These are phyloP conservation scores for Orchestia grillus DNA, from an alignment of 1,140 invertebrate species.

Conservation along the genomic window DNA sequence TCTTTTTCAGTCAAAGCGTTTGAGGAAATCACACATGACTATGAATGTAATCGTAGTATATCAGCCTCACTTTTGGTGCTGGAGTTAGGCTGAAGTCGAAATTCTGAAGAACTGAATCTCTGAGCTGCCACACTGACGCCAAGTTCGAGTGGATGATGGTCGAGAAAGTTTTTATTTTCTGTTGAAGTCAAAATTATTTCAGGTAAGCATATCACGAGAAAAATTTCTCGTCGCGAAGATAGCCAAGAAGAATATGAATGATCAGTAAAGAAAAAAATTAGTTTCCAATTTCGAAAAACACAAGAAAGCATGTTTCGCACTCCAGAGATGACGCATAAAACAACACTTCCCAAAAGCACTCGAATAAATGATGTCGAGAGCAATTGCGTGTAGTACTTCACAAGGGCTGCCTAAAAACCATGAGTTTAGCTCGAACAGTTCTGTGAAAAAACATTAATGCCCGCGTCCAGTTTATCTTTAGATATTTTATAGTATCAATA, in stretches of 20 bases:
- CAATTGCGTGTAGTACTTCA: too few species aligned
- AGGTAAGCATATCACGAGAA: background rate
- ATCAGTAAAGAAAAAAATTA: background rate
- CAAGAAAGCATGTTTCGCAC: background rate
- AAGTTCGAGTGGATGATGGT: constrained; percentile 18
- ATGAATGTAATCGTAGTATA: too few species aligned
- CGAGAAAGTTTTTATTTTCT: background rate
- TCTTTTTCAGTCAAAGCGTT: too few species aligned
- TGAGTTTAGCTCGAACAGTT: too few species aligned
- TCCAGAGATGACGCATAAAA: background rate
- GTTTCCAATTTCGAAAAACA: background rate
- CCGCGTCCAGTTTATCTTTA: too few species aligned
- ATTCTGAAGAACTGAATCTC: background rate
- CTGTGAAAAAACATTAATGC: too few species aligned
- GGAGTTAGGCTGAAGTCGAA: background rate
- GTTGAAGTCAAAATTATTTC: background rate
- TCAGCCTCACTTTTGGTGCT: background rate
- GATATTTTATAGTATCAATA: too few species aligned
- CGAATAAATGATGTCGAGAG: too few species aligned
- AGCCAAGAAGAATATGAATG: background rate
- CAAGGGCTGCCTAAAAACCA: too few species aligned
- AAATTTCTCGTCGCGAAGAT: background rate
- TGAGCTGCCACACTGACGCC: constrained; percentile 1
- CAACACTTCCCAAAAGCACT: too few species aligned
- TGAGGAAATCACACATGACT: too few species aligned